Base-by-base conservation (phyloP, 2,888 invertebrate genomes). In the Trachelus tabidus region DNA sequence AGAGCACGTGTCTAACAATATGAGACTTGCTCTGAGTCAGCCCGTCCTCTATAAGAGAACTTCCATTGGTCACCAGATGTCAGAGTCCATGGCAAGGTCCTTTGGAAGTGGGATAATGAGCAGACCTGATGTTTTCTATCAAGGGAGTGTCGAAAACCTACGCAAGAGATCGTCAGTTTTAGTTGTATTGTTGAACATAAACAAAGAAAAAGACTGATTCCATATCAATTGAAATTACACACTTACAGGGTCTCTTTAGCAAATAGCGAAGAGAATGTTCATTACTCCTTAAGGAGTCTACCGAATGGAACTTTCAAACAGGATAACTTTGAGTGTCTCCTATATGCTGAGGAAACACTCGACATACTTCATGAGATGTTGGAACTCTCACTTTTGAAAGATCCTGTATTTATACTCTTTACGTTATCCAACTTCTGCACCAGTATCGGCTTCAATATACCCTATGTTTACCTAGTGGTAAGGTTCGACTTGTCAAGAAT, bases 361-460 rank as follows among this genome's bases (percentile, higher is more conserved):
- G 94, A 95, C 83, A 95, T 95, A 1, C 92, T 97, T 79, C 93
- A 93, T 75, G 95, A 96, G 92, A 97, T 98, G 97, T 94, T 98
- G 87, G 97, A 98, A 89, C 93, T 98, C 83, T 94, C 95, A 0
- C 93, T 99, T 75, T 93, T 99, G 79, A 94, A 94, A 85, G 97
- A 98, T 92, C 94, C 95, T 37, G 93, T 98, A 82, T 99, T 98
- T 91, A 93, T 99, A 82, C 92, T 99, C 80, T 99, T 99, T 91
- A 95, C 96, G 23, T 86, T 97, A 77, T 99, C 99, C 69, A 99
- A 99, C 92, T 98, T 99, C 91, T 95, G 97, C 89, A 98, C 98
- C 73, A 98, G 97, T 90, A 95, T 98, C 89, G 98, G 98, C 80
- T 98, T 98, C 93, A 97, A 98, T 91, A 95, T 98, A 88, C 98